Evolutionary conservation across 2,113 vertebrate species (phyloP).

Genomic region (Struthio camelus): DNA sequence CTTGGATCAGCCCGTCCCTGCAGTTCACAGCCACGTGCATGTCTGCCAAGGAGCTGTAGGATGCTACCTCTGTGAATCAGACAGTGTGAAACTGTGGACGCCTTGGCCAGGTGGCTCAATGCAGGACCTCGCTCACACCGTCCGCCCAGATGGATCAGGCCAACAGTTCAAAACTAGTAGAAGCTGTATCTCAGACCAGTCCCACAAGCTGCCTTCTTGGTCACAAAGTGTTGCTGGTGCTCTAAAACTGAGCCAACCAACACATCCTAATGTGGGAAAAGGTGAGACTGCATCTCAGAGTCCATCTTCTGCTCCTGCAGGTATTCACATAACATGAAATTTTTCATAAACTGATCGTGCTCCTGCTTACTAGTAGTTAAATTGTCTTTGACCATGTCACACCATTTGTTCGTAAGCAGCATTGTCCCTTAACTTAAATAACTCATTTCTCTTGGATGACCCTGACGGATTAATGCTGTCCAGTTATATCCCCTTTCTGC

Average conservation of each 20-base stretch:
- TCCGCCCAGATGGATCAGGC: background rate
- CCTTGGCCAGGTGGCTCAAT: background rate
- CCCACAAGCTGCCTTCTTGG: background rate
- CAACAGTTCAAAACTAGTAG: background rate
- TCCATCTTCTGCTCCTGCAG: background rate
- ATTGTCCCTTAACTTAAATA: background rate
- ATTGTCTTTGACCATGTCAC: background rate
- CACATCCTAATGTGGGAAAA: background rate
- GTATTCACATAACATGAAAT: fast-evolving
- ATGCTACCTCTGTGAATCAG: background rate
- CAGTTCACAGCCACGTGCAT: fast-evolving
- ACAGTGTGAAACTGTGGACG: background rate
- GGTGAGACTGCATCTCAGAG: too few species aligned
- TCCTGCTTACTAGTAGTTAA: background rate
- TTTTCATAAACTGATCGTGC: background rate
- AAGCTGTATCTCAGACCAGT: background rate
- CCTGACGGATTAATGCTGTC: background rate
- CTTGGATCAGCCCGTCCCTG: background rate
- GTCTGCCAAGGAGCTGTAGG: background rate
- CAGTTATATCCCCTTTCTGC: background rate
- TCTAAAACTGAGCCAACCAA: background rate
- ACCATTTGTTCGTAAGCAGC: background rate
- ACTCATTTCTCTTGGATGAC: background rate
- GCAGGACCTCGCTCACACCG: background rate
- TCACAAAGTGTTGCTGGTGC: background rate